phyloP scores from a whole-genome alignment of 1,140 invertebrate genomes.

The Hylaeus volcanicus region DNA sequence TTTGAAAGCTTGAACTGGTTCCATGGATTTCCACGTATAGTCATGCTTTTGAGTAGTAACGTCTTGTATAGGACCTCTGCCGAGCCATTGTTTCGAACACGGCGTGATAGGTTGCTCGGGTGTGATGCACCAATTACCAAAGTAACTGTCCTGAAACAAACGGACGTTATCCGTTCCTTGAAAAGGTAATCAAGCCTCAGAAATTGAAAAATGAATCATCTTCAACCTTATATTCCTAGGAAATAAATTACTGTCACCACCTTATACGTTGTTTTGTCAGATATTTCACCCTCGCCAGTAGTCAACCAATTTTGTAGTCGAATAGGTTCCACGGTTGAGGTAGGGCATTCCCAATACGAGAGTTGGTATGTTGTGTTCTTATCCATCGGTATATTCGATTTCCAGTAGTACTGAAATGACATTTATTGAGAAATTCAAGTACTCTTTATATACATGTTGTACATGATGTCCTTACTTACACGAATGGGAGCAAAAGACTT shows the following conservation, averaged over 20 bases:
- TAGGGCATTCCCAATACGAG: conserved; percentile 80
- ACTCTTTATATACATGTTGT: background rate
- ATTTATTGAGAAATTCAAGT: background rate
- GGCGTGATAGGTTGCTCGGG: conserved; percentile 68
- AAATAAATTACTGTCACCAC: conserved; percentile 39
- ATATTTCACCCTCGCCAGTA: conserved; percentile 60
- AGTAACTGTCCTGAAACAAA: conserved; percentile 72
- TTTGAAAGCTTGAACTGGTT: conserved; percentile 66
- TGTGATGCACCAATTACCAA: conserved; percentile 75
- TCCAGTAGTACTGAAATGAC: conserved; percentile 76
- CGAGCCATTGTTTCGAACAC: conserved; percentile 69
- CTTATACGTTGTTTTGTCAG: conserved; percentile 73
- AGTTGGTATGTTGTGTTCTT: conserved; percentile 82
- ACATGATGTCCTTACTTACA: conserved; percentile 61
- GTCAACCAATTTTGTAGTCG: conserved; percentile 61
- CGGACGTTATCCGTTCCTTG: too few species aligned
- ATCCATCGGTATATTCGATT: conserved; percentile 80
- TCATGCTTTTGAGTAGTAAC: conserved; percentile 87
- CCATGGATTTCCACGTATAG: conserved; percentile 84
- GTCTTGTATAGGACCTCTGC: conserved; percentile 86
- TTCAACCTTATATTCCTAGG: too few species aligned
- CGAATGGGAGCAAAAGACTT: conserved; percentile 80
- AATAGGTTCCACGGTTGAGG: conserved; percentile 53
- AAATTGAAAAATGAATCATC: too few species aligned
- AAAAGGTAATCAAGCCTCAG: too few species aligned